phyloP scores from a whole-genome alignment of 1,140 invertebrate genomes.

The Cyclargus thomasi region DNA sequence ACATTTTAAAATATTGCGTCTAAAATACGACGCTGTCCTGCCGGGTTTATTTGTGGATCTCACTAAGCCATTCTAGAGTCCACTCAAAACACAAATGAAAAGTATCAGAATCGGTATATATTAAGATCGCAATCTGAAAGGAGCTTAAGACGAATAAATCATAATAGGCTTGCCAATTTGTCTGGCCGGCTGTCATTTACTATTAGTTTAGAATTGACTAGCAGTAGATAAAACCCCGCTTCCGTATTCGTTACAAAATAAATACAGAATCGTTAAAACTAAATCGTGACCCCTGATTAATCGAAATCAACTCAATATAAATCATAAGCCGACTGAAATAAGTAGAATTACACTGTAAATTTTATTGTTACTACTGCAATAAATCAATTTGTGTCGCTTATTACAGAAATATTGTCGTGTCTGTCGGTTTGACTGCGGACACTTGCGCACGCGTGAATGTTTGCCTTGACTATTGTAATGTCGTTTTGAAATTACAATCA shows the following conservation, averaged over 20 bases:
- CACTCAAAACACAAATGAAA: no score
- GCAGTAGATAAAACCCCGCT: neutral
- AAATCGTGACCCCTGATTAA: neutral
- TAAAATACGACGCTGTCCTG: no score
- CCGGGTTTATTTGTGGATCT: no score
- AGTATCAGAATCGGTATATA: no score
- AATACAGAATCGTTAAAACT: neutral
- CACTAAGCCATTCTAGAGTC: no score
- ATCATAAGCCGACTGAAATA: neutral
- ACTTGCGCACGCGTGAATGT: slow-evolving; percentile 34
- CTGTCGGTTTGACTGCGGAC: slow-evolving; percentile 21
- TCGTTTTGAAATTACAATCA: slow-evolving; percentile 15
- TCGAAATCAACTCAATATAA: neutral
- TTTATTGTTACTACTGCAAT: neutral
- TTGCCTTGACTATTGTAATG: slow-evolving; percentile 33
- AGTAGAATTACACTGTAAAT: neutral
- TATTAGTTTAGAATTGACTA: neutral
- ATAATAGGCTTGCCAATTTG: neutral
- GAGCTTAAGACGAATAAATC: neutral
- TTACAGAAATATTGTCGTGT: slow-evolving; percentile 24
- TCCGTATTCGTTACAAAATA: neutral
- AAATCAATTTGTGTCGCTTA: slow-evolving; percentile 18
- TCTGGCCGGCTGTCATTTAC: neutral
- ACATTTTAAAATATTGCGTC: no score
- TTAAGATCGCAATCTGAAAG: neutral